phyloP scores from a whole-genome alignment of 1,140 invertebrate genomes.

The Hypsibius dujardini region DNA sequence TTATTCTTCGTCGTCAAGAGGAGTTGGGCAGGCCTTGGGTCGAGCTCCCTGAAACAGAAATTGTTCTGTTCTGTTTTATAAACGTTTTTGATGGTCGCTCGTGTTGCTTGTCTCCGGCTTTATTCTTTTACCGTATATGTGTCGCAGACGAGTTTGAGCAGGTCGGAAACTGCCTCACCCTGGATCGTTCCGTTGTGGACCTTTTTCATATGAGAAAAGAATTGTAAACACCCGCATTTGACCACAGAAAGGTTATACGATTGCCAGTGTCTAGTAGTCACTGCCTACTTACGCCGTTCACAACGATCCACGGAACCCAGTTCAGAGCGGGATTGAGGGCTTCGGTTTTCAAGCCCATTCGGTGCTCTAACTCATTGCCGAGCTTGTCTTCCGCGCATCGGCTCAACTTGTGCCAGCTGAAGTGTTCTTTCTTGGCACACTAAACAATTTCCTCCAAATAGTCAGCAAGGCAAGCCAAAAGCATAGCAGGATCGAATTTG shows the following conservation, averaged over 20 bases:
- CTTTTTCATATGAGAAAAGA: background rate
- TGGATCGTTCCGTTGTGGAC: background rate
- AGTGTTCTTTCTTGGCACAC: constrained; percentile 33
- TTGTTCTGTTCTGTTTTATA: too few species aligned
- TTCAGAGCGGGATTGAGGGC: constrained; percentile 45
- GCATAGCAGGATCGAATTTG: too few species aligned
- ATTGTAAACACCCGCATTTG: background rate
- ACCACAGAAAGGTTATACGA: too few species aligned
- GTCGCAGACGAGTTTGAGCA: background rate
- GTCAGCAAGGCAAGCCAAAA: too few species aligned
- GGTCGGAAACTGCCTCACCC: background rate
- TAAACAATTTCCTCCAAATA: background rate
- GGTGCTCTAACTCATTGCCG: constrained; percentile 52
- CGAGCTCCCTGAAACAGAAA: too few species aligned
- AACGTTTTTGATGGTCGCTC: too few species aligned
- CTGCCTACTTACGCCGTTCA: constrained; percentile 45
- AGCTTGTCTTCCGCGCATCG: constrained; percentile 46
- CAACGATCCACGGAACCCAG: constrained; percentile 66
- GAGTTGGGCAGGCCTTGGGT: too few species aligned
- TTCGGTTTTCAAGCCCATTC: constrained; percentile 55
- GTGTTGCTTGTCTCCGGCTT: too few species aligned
- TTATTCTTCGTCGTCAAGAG: too few species aligned
- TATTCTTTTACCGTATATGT: background rate
- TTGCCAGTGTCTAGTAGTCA: background rate
- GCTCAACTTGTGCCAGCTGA: constrained; percentile 43